Conservation (phyloP, 2,888 invertebrate species). For the Mythimna ferrago region DNA sequence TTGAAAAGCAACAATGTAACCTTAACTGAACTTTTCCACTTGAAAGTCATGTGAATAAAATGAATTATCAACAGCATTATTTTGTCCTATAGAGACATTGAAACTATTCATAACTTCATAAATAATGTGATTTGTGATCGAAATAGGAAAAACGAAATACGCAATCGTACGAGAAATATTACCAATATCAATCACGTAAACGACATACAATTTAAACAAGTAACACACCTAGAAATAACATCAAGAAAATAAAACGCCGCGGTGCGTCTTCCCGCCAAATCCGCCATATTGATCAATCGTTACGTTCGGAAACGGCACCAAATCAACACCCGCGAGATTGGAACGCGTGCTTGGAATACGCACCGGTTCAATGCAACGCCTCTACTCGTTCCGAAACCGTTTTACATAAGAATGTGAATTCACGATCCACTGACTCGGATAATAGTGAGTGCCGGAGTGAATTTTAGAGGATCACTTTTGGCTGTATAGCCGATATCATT, state of each 20-base stretch:
- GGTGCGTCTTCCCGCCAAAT: constrained; percentile 63
- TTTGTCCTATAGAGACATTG: background rate
- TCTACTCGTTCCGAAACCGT: constrained; percentile 71
- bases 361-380: constrained; percentile 68
- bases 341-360: constrained; percentile 86
- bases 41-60: constrained; percentile 10
- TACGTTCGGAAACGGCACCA: constrained; percentile 76
- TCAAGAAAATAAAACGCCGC: constrained; percentile 62
- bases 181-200: constrained; percentile 51
- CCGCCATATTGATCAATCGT: constrained; percentile 80
- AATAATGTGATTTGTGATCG: constrained; percentile 3
- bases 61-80: constrained; percentile 1
- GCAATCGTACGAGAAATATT: constrained; percentile 45
- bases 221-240: constrained; percentile 47
- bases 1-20: constrained; percentile 54
- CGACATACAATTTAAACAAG: constrained; percentile 55
- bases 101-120: background rate
- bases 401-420: constrained; percentile 87
- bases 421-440: constrained; percentile 84
- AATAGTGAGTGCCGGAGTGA: constrained; percentile 81
- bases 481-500: constrained; percentile 64
- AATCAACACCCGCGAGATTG: constrained; percentile 84
- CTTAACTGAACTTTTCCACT: constrained; percentile 21
- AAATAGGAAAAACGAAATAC: constrained; percentile 27
- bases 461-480: constrained; percentile 74